Conservation (phyloP, 2,888 invertebrate species). For the Ametastegia equiseti region DNA sequence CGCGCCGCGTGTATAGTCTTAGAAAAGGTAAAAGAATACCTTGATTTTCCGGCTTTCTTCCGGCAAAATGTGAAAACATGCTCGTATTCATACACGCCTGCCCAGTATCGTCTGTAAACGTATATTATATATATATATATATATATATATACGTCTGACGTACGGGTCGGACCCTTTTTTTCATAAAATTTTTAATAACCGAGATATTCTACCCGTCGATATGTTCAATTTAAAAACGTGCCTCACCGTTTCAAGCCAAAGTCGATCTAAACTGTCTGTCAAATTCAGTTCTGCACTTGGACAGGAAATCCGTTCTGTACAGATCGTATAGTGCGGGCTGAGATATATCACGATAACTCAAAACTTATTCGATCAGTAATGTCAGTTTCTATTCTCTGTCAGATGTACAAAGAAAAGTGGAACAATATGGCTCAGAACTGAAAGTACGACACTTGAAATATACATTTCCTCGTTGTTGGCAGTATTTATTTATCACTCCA, state of each 20-base stretch:
- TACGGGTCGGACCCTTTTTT: background rate
- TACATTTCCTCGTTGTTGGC: background rate
- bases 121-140: no score
- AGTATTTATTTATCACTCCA: background rate
- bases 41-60: background rate
- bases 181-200: background rate
- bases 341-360: background rate
- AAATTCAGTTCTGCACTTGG: background rate
- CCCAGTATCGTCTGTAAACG: no score
- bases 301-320: constrained; percentile 5
- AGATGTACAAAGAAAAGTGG: background rate
- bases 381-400: constrained; percentile 25
- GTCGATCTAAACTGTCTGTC: constrained; percentile 1
- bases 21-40: background rate
- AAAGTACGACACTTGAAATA: background rate
- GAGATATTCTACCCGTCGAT: background rate
- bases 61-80: background rate
- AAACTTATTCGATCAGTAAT: constrained; percentile 3
- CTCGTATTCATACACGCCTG: no score
- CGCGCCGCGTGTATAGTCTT: constrained; percentile 6
- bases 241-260: background rate
- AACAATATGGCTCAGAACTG: background rate
- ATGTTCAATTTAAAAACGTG: background rate
- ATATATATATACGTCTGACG: background rate
- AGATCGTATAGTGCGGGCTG: background rate